Evolutionary conservation across 1,140 invertebrate species (phyloP).

Genomic region (Aethina tumida): DNA sequence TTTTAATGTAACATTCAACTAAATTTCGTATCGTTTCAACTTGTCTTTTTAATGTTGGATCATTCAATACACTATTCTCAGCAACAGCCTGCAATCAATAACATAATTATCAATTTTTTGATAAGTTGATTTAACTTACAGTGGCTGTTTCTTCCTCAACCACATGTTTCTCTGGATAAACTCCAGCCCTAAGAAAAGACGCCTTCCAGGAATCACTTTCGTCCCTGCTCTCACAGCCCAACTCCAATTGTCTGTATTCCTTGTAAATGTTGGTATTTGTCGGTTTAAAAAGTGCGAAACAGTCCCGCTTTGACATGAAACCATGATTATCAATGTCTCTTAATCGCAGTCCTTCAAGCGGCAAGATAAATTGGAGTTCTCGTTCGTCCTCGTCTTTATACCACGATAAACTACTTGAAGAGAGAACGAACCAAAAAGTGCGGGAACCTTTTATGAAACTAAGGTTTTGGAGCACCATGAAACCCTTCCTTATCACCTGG

Average conservation of each 20-base stretch:
- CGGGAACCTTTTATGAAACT: slow-evolving; percentile 95
- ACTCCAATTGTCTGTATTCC: slow-evolving; percentile 94
- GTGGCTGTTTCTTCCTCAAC: slow-evolving; percentile 36
- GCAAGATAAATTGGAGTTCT: slow-evolving; percentile 99
- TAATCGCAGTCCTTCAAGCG: slow-evolving; percentile 92
- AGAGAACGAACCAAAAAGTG: slow-evolving; percentile 99
- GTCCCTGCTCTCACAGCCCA: slow-evolving; percentile 95
- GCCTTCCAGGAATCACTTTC: slow-evolving; percentile 99
- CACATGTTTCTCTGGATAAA: slow-evolving; percentile 92
- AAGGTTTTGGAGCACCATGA: slow-evolving; percentile 95
- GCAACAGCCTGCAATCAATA: slow-evolving; percentile 7
- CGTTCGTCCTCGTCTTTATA: slow-evolving; percentile 99
- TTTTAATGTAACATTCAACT: slow-evolving; percentile 99
- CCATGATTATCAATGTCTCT: slow-evolving; percentile 82
- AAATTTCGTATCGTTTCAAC: slow-evolving; percentile 98
- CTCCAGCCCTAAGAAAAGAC: slow-evolving; percentile 94
- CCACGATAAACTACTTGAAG: slow-evolving; percentile 97
- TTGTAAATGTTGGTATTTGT: slow-evolving; percentile 93
- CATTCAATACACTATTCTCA: slow-evolving; percentile 49
- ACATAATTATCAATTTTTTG: too few species aligned
- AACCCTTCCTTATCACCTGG: slow-evolving; percentile 98
- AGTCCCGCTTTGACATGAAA: slow-evolving; percentile 95
- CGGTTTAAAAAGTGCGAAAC: slow-evolving; percentile 96
- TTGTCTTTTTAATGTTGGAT: slow-evolving; percentile 95
- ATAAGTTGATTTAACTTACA: too few species aligned